Percentiles rank a stretch among this genome's conserved stretches.
Conservation (phyloP, 2,888 invertebrate species). For the Erebia palarica region DNA sequence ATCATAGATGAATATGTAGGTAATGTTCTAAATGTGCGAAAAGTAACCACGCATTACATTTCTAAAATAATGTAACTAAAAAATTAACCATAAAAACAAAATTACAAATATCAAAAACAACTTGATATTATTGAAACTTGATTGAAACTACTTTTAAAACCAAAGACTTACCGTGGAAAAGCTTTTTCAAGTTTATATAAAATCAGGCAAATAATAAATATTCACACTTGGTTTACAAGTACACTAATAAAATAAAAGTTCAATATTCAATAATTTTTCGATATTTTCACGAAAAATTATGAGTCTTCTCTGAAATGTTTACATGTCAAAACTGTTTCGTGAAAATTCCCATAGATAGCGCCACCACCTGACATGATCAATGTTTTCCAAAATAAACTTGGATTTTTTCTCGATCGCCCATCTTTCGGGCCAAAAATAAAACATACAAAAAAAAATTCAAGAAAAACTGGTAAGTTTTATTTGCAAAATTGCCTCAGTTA, state of each 20-base stretch:
- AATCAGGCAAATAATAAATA: not conserved
- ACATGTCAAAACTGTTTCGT: constrained; percentile 61
- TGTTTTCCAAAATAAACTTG: constrained; percentile 80
- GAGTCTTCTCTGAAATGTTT: constrained; percentile 25
- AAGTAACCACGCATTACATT: no score
- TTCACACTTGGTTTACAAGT: not conserved
- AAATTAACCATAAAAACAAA: no score
- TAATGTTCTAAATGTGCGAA: no score
- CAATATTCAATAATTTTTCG: no score
- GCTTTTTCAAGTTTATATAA: not conserved
- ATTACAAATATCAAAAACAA: no score
- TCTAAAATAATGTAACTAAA: no score
- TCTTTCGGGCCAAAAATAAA: constrained; percentile 50
- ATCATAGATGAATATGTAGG: no score
- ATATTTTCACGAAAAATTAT: constrained; percentile 2
- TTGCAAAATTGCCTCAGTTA: constrained; percentile 43
- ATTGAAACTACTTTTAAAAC: no score
- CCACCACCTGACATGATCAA: constrained; percentile 69
- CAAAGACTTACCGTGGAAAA: no score
- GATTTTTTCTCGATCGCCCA: constrained; percentile 66
- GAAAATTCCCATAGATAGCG: constrained; percentile 66
- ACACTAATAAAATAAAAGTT: not conserved
- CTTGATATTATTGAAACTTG: no score
- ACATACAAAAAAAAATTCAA: constrained; percentile 46
- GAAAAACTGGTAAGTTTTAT: constrained; percentile 63